These are phyloP conservation scores for Procavia capensis DNA, from an alignment of 2,113 vertebrate species.

Conservation along the genomic window DNA sequence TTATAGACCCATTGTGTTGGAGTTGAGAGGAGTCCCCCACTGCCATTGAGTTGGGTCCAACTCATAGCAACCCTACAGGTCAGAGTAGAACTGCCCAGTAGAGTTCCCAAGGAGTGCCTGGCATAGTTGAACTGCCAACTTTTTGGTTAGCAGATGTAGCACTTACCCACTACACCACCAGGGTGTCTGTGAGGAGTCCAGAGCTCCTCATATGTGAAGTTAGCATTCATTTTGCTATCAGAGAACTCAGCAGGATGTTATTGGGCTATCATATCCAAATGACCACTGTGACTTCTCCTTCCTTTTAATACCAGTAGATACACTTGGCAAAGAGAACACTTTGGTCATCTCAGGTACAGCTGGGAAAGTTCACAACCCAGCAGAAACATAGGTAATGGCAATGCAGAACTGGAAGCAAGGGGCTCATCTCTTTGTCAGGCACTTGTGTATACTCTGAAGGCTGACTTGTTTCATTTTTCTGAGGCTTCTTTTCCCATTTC, in stretches of 20 bases:
- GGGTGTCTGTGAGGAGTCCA: background rate
- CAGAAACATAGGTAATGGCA: background rate
- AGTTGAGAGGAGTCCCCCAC: background rate
- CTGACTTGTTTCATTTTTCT: background rate
- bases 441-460: no score
- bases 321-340: background rate
- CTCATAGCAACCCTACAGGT: no score
- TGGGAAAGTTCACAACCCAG: background rate
- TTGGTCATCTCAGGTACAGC: background rate
- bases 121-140: no score
- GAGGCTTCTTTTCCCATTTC: background rate
- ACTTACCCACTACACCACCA: no score
- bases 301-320: background rate
- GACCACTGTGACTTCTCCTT: background rate
- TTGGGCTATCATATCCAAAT: background rate
- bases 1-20: no score
- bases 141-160: no score
- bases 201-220: fast-evolving
- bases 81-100: no score
- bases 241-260: background rate
- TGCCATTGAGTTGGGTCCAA: no score
- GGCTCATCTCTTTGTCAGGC: fast-evolving
- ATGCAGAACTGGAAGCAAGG: background rate
- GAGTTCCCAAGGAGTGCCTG: no score
- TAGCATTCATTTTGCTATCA: background rate